A percentile compares a stretch with the other conserved stretches of the same genome.
These are phyloP conservation scores for Macrotus californicus DNA, from an alignment of 2,113 vertebrate genomes.

Conservation along the genomic window DNA sequence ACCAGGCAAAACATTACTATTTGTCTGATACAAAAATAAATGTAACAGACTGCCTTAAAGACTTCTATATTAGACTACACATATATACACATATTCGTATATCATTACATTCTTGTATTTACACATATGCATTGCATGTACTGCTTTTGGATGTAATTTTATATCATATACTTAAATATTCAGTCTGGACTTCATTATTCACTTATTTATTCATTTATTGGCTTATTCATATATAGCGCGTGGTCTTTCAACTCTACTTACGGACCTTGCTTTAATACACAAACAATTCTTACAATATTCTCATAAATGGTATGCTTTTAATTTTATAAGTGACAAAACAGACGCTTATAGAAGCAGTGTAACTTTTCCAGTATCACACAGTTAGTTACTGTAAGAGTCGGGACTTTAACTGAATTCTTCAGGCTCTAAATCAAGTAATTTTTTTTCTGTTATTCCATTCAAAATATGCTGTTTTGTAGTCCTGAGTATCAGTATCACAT, in stretches of 20 bases:
- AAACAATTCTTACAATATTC: background rate
- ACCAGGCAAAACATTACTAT: background rate
- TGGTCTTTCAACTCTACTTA: slow-evolving; percentile 1
- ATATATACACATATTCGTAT: background rate
- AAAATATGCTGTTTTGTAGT: background rate
- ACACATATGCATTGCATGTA: background rate
- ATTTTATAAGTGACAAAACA: background rate
- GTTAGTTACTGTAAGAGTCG: background rate
- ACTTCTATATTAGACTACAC: background rate
- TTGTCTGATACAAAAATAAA: background rate
- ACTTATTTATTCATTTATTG: background rate
- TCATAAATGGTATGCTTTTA: background rate
- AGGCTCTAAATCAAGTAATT: background rate
- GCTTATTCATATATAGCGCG: background rate
- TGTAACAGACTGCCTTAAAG: background rate
- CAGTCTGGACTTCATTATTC: background rate
- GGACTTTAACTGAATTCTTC: background rate
- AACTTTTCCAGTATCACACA: background rate
- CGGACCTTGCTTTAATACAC: background rate
- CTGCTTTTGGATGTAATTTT: background rate
- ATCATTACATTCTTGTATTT: background rate
- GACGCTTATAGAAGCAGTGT: background rate
- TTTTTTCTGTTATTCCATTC: background rate
- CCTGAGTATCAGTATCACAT: background rate
- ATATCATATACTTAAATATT: background rate